Base-by-base conservation (phyloP, 1,140 invertebrate genomes). In the Temnothorax nylanderi region DNA sequence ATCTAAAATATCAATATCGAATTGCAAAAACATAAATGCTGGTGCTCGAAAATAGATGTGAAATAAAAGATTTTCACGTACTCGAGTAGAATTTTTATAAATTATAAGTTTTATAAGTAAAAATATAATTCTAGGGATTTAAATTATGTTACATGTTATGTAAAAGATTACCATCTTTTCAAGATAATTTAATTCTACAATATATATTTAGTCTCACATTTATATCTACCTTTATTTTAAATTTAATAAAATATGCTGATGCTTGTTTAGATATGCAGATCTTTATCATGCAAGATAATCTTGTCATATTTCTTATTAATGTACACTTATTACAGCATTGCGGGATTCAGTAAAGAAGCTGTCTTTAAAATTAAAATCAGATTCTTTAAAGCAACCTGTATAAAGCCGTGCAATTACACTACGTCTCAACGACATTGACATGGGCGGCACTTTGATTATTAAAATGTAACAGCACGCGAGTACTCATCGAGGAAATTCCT, bases 371-470 rank as follows among this genome's bases (percentile, higher is more conserved):
- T 71, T 51, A 71, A 71, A 47, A 71, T 71, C 41, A 32, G 41
- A 51, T 71, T 71, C 26, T n/a, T 26, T 16, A 44, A 71, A 8
- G n/a, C 41, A 71, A 5, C 44, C n/a, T 69, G 37, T 71, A 34
- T 51, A 32, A 51, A 71, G 8, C 10, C 18, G 2, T 47, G 21
- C 3, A 32, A 71, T 71, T 71, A 71, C 21, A n/a, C 41, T 47
- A 21, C 26, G 26, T 26, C 26, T 26, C 26, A 26, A 26, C 41
- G 67, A 47, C 67, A 49, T 26, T 69, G 65, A 69, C 41, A 69
- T 69, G 8, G 37, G n/a, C 21, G 37, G 37, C 65, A 67, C 65
- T 67, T 67, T n/a, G n/a, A 18, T 65, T 65, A 65, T 65, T 65
- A 65, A 13, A 11, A 67, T 44, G 37, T 49, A 67, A 71, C n/a